Conservation (phyloP, 2,113 vertebrate genomes). For the Nibea albiflora region DNA sequence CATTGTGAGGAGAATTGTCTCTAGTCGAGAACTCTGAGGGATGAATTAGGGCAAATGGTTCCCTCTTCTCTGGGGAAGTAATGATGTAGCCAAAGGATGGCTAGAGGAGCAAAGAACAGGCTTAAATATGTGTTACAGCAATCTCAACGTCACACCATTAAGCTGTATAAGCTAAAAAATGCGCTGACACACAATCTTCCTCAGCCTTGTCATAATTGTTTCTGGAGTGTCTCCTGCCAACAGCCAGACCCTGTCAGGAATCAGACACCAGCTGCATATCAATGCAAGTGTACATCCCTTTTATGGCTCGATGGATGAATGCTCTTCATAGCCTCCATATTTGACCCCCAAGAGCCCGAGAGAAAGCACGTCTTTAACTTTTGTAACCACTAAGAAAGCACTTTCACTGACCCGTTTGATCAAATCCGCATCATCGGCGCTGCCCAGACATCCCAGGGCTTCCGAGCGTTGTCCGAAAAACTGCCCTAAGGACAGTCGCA, state of each 20-base stretch:
- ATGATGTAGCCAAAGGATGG: slow-evolving; percentile 98
- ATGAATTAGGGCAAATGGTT: slow-evolving; percentile 89
- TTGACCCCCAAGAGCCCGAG: background rate
- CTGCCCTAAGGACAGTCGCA: slow-evolving; percentile 92
- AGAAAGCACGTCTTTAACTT: background rate
- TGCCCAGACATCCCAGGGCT: slow-evolving; percentile 93
- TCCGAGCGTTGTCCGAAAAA: slow-evolving; percentile 95
- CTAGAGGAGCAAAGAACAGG: slow-evolving; percentile 70
- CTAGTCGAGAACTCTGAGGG: slow-evolving; percentile 80
- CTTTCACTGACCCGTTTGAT: slow-evolving; percentile 90
- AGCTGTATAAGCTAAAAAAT: background rate
- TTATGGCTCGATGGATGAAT: background rate
- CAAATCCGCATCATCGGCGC: slow-evolving; percentile 61
- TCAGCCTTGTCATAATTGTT: background rate
- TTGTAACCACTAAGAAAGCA: background rate
- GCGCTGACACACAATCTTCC: background rate
- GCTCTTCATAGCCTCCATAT: background rate
- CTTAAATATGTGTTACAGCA: background rate
- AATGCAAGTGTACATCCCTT: background rate
- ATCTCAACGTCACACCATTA: background rate
- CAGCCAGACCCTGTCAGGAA: background rate
- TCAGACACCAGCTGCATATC: background rate
- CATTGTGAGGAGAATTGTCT: slow-evolving; percentile 69
- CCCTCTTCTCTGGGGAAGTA: slow-evolving; percentile 92
- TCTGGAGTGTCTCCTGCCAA: background rate